Base-by-base conservation (phyloP, 2,113 vertebrate genomes). In the Otocyon megalotis region DNA sequence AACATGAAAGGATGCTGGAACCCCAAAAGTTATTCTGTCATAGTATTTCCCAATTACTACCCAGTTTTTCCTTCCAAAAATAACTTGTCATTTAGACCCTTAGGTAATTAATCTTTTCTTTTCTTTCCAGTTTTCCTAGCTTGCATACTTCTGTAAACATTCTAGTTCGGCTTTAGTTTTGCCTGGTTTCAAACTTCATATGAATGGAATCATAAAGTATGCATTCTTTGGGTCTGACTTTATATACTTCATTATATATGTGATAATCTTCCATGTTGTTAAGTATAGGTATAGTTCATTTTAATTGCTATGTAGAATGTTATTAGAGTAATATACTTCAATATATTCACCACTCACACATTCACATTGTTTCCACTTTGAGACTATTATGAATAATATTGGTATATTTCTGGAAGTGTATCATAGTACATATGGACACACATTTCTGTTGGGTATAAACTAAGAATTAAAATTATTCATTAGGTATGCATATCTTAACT, bases 131-230 rank as follows among this genome's bases (percentile, higher is more conserved):
- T 65, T 93, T 90, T 30, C 81, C n/a, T 28, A 88, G 10, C 24
- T 65, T 63, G 63, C 10, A 67, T 90, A 35, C 22, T 19, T 92
- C 48, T 3, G 11, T 89, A 56, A 80, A 88, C 48, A 58, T 22
- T 85, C 19, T 15, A 77, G 8, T 35, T 35, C 28, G 89, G 50
- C 11, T 67, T 88, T 84, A 20, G 37, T 91, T 96, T 96, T 71
- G 9, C 56, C 35, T 81, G 37, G 58, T 84, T 96, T 96, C 24
- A 96, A 91, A 85, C 2, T 60, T 88, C 35, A 32, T 67, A n/a
- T 35, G 14, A 90, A 62, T 80, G 63, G 20, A 84, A n/a, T 72
- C 11, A 63, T 67, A 86, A 92, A 82, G 22, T 32, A 96, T n/a
- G 32, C 9, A 63, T 79, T 93, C 53, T 69, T 90, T 72, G 32